Percentiles rank a stretch among this genome's conserved stretches.
Conservation (phyloP, 2,888 invertebrate genomes). For the Terebella lapidaria region DNA sequence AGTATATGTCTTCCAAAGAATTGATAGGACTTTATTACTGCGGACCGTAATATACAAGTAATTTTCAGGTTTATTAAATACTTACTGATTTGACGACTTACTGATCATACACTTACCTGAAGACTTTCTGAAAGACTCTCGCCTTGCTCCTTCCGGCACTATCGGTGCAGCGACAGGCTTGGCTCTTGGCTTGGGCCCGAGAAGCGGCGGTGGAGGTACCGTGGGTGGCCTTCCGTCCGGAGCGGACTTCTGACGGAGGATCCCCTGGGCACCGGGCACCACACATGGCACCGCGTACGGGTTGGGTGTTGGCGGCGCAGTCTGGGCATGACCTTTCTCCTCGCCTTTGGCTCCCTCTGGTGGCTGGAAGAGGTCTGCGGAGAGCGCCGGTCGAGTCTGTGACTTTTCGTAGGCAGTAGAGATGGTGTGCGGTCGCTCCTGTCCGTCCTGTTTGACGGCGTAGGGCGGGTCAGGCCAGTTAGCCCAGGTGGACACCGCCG, state of each 20-base stretch:
- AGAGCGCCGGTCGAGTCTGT: slow-evolving; percentile 75
- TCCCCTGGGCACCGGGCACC: background rate
- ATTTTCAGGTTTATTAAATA: no score
- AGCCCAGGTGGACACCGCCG: slow-evolving; percentile 48
- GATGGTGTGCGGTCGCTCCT: slow-evolving; percentile 84
- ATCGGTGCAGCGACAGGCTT: background rate
- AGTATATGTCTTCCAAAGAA: no score
- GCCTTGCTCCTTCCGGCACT: background rate
- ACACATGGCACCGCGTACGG: slow-evolving; percentile 3
- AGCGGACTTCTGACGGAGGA: background rate
- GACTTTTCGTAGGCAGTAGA: slow-evolving; percentile 80
- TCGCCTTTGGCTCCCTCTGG: slow-evolving; percentile 50
- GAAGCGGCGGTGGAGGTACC: background rate
- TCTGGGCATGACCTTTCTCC: background rate
- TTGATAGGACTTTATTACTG: no score
- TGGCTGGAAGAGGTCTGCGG: slow-evolving; percentile 82
- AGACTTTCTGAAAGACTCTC: background rate
- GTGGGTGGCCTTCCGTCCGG: background rate
- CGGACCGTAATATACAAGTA: no score
- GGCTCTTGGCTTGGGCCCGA: slow-evolving; percentile 1
- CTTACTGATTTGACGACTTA: no score
- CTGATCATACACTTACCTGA: background rate
- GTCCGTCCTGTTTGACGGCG: background rate
- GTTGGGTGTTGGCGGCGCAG: background rate
- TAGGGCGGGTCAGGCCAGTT: slow-evolving; percentile 46